Percentiles rank a stretch among this genome's conserved stretches.
phyloP scores from a whole-genome alignment of 2,888 invertebrate genomes.

The Teleogryllus oceanicus region DNA sequence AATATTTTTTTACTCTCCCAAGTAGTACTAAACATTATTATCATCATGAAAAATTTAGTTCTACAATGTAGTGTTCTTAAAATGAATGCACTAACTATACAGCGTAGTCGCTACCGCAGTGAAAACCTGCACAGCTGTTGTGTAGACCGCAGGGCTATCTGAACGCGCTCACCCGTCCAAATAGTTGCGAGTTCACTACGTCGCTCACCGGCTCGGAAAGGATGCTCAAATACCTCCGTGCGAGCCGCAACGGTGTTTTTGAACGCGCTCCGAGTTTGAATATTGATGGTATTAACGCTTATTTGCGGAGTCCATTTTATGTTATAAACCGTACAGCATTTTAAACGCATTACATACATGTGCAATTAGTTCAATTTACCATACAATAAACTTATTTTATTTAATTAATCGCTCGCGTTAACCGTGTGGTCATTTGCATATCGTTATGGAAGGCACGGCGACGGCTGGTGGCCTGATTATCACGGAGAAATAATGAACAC shows the following conservation, averaged over 20 bases:
- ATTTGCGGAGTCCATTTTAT: not conserved
- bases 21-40: too few relatives aligned
- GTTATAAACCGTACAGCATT: not conserved
- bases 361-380: slow-evolving; percentile 10
- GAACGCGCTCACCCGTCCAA: too few relatives aligned
- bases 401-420: not conserved
- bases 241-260: not conserved
- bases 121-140: too few relatives aligned
- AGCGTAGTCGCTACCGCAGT: too few relatives aligned
- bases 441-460: not conserved
- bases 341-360: not conserved
- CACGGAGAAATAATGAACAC: not conserved
- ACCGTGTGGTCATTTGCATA: slow-evolving; percentile 1
- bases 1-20: too few relatives aligned
- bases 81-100: too few relatives aligned
- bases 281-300: slow-evolving; percentile 1
- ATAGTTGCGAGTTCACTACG: too few relatives aligned
- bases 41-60: too few relatives aligned
- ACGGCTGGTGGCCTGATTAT: not conserved
- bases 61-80: too few relatives aligned
- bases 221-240: too few relatives aligned
- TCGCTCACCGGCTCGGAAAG: too few relatives aligned
- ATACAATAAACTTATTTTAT: not conserved
- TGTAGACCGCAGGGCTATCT: too few relatives aligned
- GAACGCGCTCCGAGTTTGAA: not conserved